These are phyloP conservation scores for Oconnorella tubifera DNA, from an alignment of 2,888 invertebrate species.

Conservation along the genomic window DNA sequence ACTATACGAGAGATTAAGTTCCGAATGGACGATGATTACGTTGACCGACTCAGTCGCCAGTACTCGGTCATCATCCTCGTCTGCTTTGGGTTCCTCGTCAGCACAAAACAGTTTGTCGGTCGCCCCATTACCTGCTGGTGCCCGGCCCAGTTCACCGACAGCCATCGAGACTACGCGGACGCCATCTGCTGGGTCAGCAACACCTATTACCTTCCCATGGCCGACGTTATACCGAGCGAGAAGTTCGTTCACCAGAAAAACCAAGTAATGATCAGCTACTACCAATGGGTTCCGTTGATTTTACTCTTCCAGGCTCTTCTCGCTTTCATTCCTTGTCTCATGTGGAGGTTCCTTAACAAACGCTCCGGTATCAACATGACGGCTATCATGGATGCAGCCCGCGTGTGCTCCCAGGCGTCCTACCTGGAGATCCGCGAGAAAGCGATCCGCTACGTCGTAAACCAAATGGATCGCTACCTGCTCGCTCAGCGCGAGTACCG, in stretches of 20 bases:
- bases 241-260: conserved; percentile 20
- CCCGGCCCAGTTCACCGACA: conserved; percentile 37
- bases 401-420: conserved; percentile 37
- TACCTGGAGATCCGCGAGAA: conserved; percentile 39
- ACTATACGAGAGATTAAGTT: conserved; percentile 37
- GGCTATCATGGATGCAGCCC: conserved; percentile 37
- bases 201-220: conserved; percentile 37
- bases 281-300: conserved; percentile 40
- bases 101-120: conserved; percentile 39
- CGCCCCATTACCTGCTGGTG: conserved; percentile 38
- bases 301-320: conserved; percentile 38
- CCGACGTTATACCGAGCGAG: conserved; percentile 28
- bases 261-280: conserved; percentile 34
- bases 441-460: conserved; percentile 56
- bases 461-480: conserved; percentile 58
- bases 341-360: conserved; percentile 38
- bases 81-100: conserved; percentile 38
- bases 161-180: conserved; percentile 37
- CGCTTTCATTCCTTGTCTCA: conserved; percentile 36
- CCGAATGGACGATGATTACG: conserved; percentile 31
- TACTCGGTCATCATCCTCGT: conserved; percentile 37
- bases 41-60: conserved; percentile 22
- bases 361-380: conserved; percentile 36
- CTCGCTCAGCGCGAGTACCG: conserved; percentile 56
- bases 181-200: conserved; percentile 40